Conservation (phyloP, 2,888 invertebrate species). For the Plusia festucae region DNA sequence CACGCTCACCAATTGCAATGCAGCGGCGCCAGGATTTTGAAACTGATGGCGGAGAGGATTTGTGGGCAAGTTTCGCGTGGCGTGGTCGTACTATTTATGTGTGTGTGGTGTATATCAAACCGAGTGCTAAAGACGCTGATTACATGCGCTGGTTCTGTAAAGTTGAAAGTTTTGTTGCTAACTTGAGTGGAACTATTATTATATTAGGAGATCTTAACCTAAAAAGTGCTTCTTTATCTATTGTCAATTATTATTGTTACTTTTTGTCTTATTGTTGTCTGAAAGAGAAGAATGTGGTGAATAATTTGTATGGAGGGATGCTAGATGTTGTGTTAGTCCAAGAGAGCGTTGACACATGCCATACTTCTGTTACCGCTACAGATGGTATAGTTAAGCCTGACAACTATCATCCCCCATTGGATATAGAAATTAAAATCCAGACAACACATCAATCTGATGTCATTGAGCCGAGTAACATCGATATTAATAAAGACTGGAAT, state of each 20-base stretch:
- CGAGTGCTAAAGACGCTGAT: neutral
- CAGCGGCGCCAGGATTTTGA: neutral
- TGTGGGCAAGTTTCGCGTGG: neutral
- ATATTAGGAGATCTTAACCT: neutral
- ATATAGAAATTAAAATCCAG: neutral
- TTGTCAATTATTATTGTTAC: neutral
- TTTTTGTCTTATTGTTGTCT: neutral
- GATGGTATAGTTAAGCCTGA: neutral
- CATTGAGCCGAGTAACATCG: neutral
- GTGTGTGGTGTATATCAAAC: neutral
- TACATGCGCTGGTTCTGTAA: neutral
- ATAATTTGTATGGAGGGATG: constrained; percentile 1
- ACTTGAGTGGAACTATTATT: neutral
- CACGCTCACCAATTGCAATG: neutral
- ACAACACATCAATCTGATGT: neutral
- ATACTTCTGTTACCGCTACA: neutral
- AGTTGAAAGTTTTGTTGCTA: neutral
- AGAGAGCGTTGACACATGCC: neutral
- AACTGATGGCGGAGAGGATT: neutral
- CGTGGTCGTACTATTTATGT: neutral
- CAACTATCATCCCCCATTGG: neutral
- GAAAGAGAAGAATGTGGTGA: neutral
- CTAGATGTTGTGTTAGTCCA: neutral
- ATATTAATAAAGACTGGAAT: neutral
- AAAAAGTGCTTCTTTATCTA: neutral